Evolutionary conservation across 2,888 invertebrate genomes (phyloP).

Genomic region (Zeuzera pyrina): DNA sequence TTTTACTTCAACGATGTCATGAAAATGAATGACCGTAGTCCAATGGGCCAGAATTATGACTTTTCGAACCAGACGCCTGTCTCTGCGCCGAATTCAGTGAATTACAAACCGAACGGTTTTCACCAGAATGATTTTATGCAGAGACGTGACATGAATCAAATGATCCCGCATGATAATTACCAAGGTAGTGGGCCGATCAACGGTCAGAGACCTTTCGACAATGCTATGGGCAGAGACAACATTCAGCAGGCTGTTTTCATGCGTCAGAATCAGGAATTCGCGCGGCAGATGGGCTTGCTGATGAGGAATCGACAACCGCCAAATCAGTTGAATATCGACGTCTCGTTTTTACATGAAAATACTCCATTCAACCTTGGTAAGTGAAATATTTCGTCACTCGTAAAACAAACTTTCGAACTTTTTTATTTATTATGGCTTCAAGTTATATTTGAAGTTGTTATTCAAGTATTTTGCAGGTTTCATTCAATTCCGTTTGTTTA

Average conservation of each 20-base stretch:
- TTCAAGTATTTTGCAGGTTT: too few relatives aligned
- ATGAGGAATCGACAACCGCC: constrained; percentile 59
- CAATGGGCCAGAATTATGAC: constrained; percentile 45
- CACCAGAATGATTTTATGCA: constrained; percentile 51
- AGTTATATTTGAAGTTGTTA: too few relatives aligned
- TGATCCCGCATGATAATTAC: constrained; percentile 39
- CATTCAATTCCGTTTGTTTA: too few relatives aligned
- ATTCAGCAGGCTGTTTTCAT: constrained; percentile 45
- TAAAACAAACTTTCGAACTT: background rate
- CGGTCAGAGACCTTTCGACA: constrained; percentile 46
- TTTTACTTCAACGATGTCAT: constrained; percentile 45
- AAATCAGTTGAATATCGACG: constrained; percentile 57
- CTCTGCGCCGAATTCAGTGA: constrained; percentile 30
- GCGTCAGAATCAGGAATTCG: constrained; percentile 56
- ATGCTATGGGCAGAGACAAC: constrained; percentile 32
- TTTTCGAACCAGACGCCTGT: constrained; percentile 38
- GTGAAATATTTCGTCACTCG: constrained; percentile 16
- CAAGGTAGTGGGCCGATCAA: constrained; percentile 29
- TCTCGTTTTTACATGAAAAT: constrained; percentile 58
- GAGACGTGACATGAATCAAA: constrained; percentile 43
- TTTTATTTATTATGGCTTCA: background rate
- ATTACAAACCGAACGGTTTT: constrained; percentile 52
- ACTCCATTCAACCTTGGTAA: constrained; percentile 57
- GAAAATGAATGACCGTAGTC: constrained; percentile 40
- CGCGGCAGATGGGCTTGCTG: constrained; percentile 54